Evolutionary conservation across 1,140 invertebrate species (phyloP).

Genomic region (Drosophila pectinifera): DNA sequence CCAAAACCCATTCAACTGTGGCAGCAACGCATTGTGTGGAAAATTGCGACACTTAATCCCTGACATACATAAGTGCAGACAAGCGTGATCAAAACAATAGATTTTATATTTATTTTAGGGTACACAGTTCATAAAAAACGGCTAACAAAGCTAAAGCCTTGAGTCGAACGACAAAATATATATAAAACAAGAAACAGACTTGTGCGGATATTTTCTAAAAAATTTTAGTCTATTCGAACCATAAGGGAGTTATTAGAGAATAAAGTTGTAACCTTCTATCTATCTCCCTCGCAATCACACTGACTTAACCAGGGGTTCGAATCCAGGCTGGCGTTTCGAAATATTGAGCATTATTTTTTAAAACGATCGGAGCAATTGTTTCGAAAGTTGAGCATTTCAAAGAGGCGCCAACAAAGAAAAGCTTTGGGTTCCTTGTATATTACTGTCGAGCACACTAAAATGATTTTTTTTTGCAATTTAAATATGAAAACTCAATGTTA

Average conservation of each 20-base stretch:
- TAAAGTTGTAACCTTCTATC: not conserved
- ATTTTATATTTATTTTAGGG: not conserved
- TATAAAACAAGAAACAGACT: not conserved
- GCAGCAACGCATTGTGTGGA: constrained; percentile 26
- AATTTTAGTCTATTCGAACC: not conserved
- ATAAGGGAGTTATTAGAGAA: not conserved
- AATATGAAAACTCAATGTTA: no score
- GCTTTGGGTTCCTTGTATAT: no score
- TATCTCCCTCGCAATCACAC: no score
- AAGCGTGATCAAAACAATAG: constrained; percentile 7
- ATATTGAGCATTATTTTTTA: no score
- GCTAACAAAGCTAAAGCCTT: not conserved
- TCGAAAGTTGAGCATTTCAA: no score
- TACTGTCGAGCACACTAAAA: no score
- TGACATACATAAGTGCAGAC: constrained; percentile 11
- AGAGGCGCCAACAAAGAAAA: no score
- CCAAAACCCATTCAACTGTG: constrained; percentile 42
- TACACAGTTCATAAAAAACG: not conserved
- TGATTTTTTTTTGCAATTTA: no score
- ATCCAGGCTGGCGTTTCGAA: no score
- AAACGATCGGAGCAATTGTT: no score
- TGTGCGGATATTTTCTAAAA: not conserved
- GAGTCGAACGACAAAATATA: no score
- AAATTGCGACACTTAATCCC: constrained; percentile 44
- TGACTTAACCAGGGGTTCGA: no score